These are phyloP conservation scores for Phocoena phocoena DNA, from an alignment of 2,113 vertebrate genomes.

Conservation along the genomic window DNA sequence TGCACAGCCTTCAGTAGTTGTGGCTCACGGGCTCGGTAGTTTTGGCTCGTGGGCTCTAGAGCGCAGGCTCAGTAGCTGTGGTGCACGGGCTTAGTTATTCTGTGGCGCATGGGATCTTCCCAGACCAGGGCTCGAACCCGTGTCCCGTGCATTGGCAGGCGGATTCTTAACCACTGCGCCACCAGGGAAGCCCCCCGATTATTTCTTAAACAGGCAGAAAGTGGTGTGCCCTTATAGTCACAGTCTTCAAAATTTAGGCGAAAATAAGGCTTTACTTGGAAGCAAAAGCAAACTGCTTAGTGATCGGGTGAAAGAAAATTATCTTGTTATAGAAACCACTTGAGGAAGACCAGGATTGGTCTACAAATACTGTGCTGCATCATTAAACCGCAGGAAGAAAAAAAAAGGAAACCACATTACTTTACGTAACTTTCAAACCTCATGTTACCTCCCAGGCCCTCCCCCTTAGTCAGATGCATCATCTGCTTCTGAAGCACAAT, in stretches of 20 bases:
- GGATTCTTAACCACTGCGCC: too few species aligned
- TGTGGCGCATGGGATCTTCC: too few species aligned
- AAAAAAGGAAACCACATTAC: slow-evolving; percentile 51
- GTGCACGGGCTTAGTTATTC: too few species aligned
- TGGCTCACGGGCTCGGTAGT: too few species aligned
- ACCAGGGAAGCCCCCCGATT: background rate
- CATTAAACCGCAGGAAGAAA: slow-evolving; percentile 32
- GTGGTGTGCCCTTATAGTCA: background rate
- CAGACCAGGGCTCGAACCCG: too few species aligned
- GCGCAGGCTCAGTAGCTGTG: too few species aligned
- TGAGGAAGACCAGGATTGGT: slow-evolving; percentile 45
- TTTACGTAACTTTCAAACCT: slow-evolving; percentile 66
- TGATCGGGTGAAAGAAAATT: slow-evolving; percentile 47
- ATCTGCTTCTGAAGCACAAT: slow-evolving; percentile 15
- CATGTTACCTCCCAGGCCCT: slow-evolving; percentile 35
- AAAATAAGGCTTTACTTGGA: slow-evolving; percentile 51
- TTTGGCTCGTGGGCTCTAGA: too few species aligned
- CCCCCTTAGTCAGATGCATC: background rate
- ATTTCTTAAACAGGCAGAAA: slow-evolving; percentile 12
- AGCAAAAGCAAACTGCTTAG: slow-evolving; percentile 43
- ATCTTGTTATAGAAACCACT: slow-evolving; percentile 61
- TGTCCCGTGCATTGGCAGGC: too few species aligned
- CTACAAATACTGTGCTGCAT: background rate
- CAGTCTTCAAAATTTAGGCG: slow-evolving; percentile 36
- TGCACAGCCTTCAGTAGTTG: too few species aligned